Percentiles rank a stretch among this genome's conserved stretches.
These are phyloP conservation scores for Hipposideros larvatus DNA, from an alignment of 2,797 vertebrate species.

Conservation along the genomic window DNA sequence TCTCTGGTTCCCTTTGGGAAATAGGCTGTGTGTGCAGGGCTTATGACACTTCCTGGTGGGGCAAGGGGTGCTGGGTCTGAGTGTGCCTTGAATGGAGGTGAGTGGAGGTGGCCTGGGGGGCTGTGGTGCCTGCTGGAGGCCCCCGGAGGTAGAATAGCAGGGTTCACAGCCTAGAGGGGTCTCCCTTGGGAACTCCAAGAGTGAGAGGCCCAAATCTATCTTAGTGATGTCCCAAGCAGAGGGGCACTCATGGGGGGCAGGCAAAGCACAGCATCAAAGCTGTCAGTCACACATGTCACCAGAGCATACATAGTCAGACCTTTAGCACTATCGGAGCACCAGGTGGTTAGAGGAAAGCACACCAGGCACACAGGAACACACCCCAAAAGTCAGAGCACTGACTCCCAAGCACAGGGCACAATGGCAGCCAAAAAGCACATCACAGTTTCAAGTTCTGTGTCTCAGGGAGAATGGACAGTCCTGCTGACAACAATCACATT, in stretches of 20 bases:
- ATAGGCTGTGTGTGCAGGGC: not conserved
- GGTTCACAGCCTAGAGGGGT: not conserved
- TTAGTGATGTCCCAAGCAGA: not conserved
- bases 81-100: not conserved
- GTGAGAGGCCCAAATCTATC: not conserved
- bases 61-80: not conserved
- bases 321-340: not conserved
- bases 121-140: not conserved
- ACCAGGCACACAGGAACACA: not conserved
- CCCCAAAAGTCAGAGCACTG: not conserved
- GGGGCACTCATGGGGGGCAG: not conserved
- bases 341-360: not conserved
- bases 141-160: not conserved
- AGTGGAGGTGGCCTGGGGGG: not conserved
- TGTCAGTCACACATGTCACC: not conserved
- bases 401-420: not conserved
- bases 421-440: not conserved
- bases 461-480: not conserved
- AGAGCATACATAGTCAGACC: not conserved
- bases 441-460: not conserved
- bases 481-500: not conserved
- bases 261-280: not conserved
- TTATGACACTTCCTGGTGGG: not conserved
- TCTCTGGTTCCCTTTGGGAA: conserved; percentile 46
- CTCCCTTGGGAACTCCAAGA: not conserved